Conservation (phyloP, 2,113 vertebrate genomes). For the Ictalurus furcatus region DNA sequence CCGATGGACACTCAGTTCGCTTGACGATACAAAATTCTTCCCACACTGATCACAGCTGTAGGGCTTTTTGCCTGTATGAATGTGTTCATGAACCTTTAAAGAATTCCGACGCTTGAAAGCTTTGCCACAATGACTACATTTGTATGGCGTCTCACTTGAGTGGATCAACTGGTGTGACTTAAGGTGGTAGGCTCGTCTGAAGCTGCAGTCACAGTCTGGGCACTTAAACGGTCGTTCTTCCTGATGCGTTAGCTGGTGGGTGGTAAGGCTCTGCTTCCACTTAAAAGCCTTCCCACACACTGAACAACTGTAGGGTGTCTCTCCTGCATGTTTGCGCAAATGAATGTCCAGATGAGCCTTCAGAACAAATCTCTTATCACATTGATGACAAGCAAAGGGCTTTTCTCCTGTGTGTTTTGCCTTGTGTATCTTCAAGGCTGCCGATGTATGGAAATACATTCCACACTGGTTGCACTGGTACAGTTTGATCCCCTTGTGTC, state of each 20-base stretch:
- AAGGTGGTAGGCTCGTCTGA: constrained; percentile 58
- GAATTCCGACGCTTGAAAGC: constrained; percentile 64
- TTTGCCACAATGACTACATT: constrained; percentile 68
- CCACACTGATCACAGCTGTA: constrained; percentile 34
- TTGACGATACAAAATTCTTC: background rate
- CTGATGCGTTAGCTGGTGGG: constrained; percentile 69
- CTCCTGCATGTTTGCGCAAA: constrained; percentile 69
- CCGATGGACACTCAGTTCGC: background rate
- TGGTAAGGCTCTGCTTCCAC: constrained; percentile 64
- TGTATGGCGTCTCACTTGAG: constrained; percentile 62
- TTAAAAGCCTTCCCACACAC: constrained; percentile 70
- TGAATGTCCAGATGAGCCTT: constrained; percentile 59
- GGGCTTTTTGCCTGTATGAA: constrained; percentile 55
- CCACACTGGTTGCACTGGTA: constrained; percentile 34
- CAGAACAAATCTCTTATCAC: constrained; percentile 57
- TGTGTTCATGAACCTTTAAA: constrained; percentile 70
- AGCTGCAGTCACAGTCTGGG: constrained; percentile 68
- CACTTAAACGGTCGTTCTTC: constrained; percentile 67
- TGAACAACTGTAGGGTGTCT: constrained; percentile 65
- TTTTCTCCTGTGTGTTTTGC: constrained; percentile 52
- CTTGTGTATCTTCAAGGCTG: constrained; percentile 25
- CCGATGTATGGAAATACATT: constrained; percentile 13
- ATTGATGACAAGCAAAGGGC: constrained; percentile 67
- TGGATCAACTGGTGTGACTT: constrained; percentile 32
- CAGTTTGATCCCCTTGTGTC: constrained; percentile 17